Conservation (phyloP, 2,113 vertebrate genomes). For the Syngnathus floridae region DNA sequence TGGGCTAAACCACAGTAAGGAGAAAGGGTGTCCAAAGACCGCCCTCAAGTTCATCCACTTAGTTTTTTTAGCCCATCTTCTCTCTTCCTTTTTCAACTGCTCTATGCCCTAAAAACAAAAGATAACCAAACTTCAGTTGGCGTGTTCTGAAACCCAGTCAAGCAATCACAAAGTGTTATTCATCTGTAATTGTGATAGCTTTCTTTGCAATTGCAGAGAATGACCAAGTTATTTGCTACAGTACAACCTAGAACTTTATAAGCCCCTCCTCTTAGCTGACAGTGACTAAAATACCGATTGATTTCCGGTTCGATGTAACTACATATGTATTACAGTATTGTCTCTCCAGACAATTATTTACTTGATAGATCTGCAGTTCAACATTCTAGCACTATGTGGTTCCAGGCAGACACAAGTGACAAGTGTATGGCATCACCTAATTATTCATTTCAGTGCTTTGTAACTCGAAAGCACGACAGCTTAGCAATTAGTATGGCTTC, state of each 20-base stretch:
- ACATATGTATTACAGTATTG: too few relatives aligned
- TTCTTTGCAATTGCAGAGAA: neutral
- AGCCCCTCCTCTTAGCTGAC: neutral
- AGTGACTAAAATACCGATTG: too few relatives aligned
- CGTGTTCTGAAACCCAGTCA: conserved; percentile 16
- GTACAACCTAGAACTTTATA: neutral
- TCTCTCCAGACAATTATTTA: too few relatives aligned
- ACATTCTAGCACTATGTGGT: too few relatives aligned
- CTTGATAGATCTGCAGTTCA: too few relatives aligned
- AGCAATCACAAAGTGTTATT: conserved; percentile 24
- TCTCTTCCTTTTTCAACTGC: conserved; percentile 99
- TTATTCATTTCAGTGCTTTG: too few relatives aligned
- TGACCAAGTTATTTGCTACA: neutral
- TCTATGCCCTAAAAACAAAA: conserved; percentile 99
- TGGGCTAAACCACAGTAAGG: conserved; percentile 97
- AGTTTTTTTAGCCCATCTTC: conserved; percentile 99
- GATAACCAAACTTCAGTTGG: conserved; percentile 81
- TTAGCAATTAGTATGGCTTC: too few relatives aligned
- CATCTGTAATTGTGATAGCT: neutral
- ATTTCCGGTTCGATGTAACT: too few relatives aligned
- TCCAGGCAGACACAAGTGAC: too few relatives aligned
- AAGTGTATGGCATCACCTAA: too few relatives aligned
- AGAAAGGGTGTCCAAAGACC: conserved; percentile 98
- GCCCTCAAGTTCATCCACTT: conserved; percentile 99
- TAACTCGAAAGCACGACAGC: too few relatives aligned